These are phyloP conservation scores for Microctenopoma stevenorrisi DNA, from an alignment of 2,797 vertebrate genomes.

Conservation along the genomic window DNA sequence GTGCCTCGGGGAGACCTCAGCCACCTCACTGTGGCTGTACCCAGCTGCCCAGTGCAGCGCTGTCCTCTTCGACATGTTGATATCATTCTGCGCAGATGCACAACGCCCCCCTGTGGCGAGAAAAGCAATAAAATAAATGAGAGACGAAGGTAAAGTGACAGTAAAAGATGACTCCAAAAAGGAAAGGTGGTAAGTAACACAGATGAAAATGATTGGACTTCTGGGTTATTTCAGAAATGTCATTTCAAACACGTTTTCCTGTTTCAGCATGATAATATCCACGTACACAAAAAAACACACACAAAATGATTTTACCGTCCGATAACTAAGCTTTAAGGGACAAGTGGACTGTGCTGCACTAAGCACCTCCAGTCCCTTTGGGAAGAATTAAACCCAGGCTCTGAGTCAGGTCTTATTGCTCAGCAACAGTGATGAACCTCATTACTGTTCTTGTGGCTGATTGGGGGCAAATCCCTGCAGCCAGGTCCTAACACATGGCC, in stretches of 20 bases:
- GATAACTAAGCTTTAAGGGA: neutral
- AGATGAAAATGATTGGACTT: too few species aligned
- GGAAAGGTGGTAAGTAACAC: neutral
- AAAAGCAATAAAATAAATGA: neutral
- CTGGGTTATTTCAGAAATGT: too few species aligned
- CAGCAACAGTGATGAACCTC: neutral
- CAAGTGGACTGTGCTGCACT: neutral
- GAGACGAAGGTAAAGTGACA: neutral
- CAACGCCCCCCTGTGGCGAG: conserved; percentile 32
- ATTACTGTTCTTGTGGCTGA: too few species aligned
- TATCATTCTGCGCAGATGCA: conserved; percentile 72
- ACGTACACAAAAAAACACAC: neutral
- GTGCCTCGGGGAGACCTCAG: conserved; percentile 81
- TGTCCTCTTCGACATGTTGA: conserved; percentile 86
- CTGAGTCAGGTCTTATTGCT: neutral
- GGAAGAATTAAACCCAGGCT: neutral
- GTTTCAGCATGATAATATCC: too few species aligned
- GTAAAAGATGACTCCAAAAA: neutral
- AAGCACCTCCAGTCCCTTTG: neutral
- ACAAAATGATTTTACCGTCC: too few species aligned
- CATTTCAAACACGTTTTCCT: neutral
- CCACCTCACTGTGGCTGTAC: conserved; percentile 79
- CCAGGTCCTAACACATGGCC: neutral
- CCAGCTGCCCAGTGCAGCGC: conserved; percentile 84
- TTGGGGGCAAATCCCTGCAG: neutral